Evolutionary conservation across 2,113 vertebrate species (phyloP), one percentile per base, ranked within the genome.

Genomic region (Chlamydotis undulata): DNA sequence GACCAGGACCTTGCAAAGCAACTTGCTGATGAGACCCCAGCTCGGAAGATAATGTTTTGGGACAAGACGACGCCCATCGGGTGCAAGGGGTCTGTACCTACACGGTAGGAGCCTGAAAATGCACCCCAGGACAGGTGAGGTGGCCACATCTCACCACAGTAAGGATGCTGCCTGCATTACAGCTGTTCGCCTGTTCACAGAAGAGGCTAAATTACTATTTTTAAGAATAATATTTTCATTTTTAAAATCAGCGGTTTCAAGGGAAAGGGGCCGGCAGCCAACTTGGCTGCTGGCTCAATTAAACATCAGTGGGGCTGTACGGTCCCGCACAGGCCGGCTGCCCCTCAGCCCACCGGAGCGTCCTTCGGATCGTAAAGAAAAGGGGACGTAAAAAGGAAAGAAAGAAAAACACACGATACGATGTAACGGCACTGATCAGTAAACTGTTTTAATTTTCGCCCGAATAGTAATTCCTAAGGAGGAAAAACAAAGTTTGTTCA

Each of bases 401-500:
- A 67, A 90, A 82, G 67, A 77, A 79, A 77, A 88, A 28, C 75
- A 82, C 17, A 24, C 2, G 24, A 39, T 25, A 13, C n/a, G 22
- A 23, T 41, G 56, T 35, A 75, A 60, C 0, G 1, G 79, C 83
- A 86, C 84, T 83, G 74, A 78, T 56, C 64, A 93, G 87, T 94
- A 90, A 93, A 91, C 65, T 70, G 65, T 15, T 87, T 60, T 78
- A 64, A 79, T 88, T 83, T 91, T 74, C 56, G 47, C 39, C 60
- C 31, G 2, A 77, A 77, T 57, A 82, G 65, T 89, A 88, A 94
- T 79, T 91, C 75, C 80, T 69, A 41, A 35, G 56, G 75, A 88
- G 67, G 80, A 55, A 91, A 94, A 91, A 14, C 43, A 45, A 88
- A 74, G 93, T 93, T 94, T 96, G 87, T 86, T 94, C 93, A 96